Evolutionary conservation across 2,888 invertebrate species (phyloP), one percentile per base, ranked within the genome.

Genomic region (Trissoscelio sp.): DNA sequence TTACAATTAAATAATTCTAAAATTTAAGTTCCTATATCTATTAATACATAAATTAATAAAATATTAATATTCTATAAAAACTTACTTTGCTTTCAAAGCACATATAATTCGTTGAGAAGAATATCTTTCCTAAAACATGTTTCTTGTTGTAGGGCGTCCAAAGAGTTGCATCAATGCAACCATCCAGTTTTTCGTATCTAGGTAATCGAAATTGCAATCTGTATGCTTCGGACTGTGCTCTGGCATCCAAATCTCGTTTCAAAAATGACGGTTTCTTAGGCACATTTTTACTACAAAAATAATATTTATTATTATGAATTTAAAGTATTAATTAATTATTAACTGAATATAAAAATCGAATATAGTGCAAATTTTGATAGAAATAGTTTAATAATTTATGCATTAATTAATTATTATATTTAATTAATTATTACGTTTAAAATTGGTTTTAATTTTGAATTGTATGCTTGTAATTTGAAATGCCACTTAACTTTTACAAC

Each of bases 141-240:
- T 95, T 95, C 90, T 98, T 98, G 89, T 98, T 97, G 90, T 97
- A 99, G 0, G 99, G 98, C 0, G 99, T 98, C 96, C 98, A 97
- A 67, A 99, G 92, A 7, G 96, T 95, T 88, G 97, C 97, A 88
- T 97, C 97, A 66, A 97, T 96, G 48, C 96, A 96, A 0, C 99
- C 99, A 92, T 99, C 99, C 75, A 99, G 92, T 91, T 98, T 98
- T 92, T 99, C 99, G 24, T 93, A 93, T 78, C 95, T 94, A 0
- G 99, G 98, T 85, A 99, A 94, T 84, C 97, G 93, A 89, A 97
- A 97, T 87, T 95, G 94, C 85, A 96, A 92, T 34, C 96, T 94
- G 91, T 97, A 99, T 42, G 96, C 95, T 91, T 98, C 98, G 16
- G 98, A 98, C 88, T 98, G 96, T 80, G 97, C 96, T 85, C 98